Evolutionary conservation across 1,140 invertebrate genomes (phyloP), one percentile per base, ranked within the genome.

Genomic region (Temnothorax longispinosus): DNA sequence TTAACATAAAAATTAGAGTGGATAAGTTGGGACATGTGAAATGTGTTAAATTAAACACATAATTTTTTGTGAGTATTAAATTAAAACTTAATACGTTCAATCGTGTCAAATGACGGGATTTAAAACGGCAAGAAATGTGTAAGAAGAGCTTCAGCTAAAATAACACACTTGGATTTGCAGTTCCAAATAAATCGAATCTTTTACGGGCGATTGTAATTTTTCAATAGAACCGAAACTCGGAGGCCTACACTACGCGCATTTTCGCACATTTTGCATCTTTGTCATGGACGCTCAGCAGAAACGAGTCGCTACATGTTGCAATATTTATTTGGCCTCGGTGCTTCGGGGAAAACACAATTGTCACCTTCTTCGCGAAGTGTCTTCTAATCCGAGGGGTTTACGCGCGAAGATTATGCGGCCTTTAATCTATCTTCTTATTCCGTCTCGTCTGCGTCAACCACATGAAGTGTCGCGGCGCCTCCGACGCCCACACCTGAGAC

Each of bases 391-490:
- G 18, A 74, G 18, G 41, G 27, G 41, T 50, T 60, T 72, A 71
- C 35, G 10, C 13, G 41, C 18, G 18, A 47, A 13, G 41, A 82
- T 60, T 82, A 82, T 38, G 11, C 21, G 35, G 62, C 8, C 21
- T 89, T 71, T 60, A 71, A 82, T 76, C 50, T 32, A 3, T 69
- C 65, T 47, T 50, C 41, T 13, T 50, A 15, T 50, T 11, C 21
- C 5, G 6, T 69, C 65, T 44, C 21, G 6, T 74, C 27, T 41
- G 44, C 80, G 80, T 76, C 65, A 71, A 21, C 35, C 27, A 54
- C 62, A 62, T 38, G 44, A 76, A 5, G 10, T 71, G 87, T 76
- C 88, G 84, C 78, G 89, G 78, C 86, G 75, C 44, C 52, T 69
- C 5, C 32, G 50, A 71, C 89, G 75, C 88, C 77, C 60, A 87